Base-by-base conservation (phyloP, 2,797 vertebrate genomes). In the Hyperoplus immaculatus region DNA sequence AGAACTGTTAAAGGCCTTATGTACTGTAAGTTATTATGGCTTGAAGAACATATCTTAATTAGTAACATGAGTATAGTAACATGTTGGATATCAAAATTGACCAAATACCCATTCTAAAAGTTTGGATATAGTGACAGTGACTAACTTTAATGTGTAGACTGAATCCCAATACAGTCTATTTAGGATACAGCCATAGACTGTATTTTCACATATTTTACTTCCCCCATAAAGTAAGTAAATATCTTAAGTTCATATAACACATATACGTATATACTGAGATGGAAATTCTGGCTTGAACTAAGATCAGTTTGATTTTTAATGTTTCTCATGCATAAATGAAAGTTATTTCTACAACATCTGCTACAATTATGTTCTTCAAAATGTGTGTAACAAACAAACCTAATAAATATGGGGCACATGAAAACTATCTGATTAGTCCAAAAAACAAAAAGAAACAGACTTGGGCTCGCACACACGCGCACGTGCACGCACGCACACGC, bases 391-490 rank as follows among this genome's bases (percentile, higher is more conserved):
- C 73, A 72, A 75, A 66, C 73, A 72, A 75, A 66, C 8, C 12
- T 29, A 38, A 75, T 73, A 68, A 56, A 57, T 29, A 61, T 12
- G 18, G 39, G 9, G 18, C 45, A 51, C 21, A 62, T 53, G 57
- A 56, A 77, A 77, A 76, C 38, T 11, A 58, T 60, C 60, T 39
- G 62, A 36, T 68, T 81, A 68, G 36, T 77, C n/a, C 60, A 21
- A 75, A 21, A 21, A 21, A 21, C 21, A 21, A 2, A 21, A 21
- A 21, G 21, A 21, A 64, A 55, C 41, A 54, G 45, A 66, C 46
- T 29, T 49, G 29, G 55, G 3, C 75, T 59, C 65, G 18, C 54
- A 49, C 39, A 61, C 29, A 21, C 75, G 9, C 51, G 18, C 59
- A 15, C 75, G n/a, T n/a, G 42, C 21, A 39, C 49, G 18, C 38